A percentile compares a stretch with the other conserved stretches of the same genome.
Evolutionary conservation across 92 coral and sea anemone genomes (phyloP).

Genomic region (Muricea muricata): DNA sequence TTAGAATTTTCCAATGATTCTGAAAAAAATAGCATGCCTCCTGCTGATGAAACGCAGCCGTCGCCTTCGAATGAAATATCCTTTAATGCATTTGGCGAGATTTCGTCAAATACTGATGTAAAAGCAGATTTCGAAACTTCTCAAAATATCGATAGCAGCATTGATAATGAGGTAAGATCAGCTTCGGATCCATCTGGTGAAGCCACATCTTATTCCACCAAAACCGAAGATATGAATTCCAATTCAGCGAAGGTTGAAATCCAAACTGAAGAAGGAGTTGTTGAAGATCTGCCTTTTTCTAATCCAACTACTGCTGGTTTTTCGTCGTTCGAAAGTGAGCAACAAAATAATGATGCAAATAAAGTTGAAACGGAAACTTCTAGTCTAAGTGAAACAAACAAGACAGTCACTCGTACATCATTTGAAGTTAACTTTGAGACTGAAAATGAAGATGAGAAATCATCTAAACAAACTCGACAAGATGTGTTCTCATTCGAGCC

Average conservation of each 20-base stretch:
- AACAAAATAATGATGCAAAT: background rate
- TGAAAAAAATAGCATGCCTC: background rate
- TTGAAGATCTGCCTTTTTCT: background rate
- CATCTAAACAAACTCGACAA: constrained; percentile 19
- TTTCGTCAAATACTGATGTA: background rate
- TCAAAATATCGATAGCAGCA: background rate
- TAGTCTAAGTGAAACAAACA: background rate
- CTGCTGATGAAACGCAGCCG: background rate
- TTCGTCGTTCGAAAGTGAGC: background rate
- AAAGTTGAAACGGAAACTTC: background rate
- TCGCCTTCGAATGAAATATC: background rate
- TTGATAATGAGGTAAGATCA: background rate
- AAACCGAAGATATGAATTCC: background rate
- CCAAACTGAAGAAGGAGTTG: background rate
- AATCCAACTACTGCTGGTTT: background rate
- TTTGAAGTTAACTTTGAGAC: constrained; percentile 49
- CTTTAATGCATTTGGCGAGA: background rate
- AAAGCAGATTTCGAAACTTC: background rate
- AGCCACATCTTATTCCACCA: background rate
- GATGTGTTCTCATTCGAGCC: constrained; percentile 58
- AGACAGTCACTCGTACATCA: background rate
- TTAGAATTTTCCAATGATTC: background rate
- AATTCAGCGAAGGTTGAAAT: background rate
- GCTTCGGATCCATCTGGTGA: background rate
- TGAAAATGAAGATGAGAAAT: constrained; percentile 28